Conservation (phyloP, 2,113 vertebrate genomes). For the Cariama cristata region DNA sequence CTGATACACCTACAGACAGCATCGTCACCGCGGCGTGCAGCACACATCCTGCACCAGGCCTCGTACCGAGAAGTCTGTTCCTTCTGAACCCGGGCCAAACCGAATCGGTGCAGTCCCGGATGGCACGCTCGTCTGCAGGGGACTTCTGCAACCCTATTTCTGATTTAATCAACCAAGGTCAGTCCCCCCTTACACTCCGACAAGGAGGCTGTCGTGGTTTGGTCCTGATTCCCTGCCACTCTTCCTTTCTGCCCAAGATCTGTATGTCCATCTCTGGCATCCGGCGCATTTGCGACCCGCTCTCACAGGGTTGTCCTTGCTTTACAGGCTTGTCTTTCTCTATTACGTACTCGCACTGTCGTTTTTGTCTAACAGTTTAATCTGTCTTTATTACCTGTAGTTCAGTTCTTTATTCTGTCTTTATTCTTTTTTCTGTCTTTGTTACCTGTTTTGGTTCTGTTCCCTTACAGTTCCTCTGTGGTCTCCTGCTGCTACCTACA, state of each 20-base stretch:
- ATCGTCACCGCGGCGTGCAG: background rate
- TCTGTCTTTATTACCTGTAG: background rate
- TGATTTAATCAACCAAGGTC: background rate
- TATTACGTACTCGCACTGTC: fast-evolving
- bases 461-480: background rate
- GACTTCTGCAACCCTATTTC: background rate
- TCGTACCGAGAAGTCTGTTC: background rate
- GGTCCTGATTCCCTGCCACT: background rate
- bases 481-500: fast-evolving
- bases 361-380: background rate
- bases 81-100: background rate
- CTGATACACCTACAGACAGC: conserved; percentile 15
- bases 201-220: fast-evolving
- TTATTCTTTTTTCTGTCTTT: too few relatives aligned
- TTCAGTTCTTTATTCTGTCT: too few relatives aligned
- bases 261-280: fast-evolving
- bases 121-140: fast-evolving
- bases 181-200: fast-evolving
- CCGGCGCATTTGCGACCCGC: fast-evolving
- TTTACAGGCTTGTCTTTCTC: background rate
- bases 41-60: background rate
- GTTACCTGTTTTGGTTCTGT: background rate
- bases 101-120: fast-evolving
- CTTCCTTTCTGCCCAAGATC: background rate
- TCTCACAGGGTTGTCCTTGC: background rate